Conservation (phyloP, 2,888 invertebrate genomes). For the Lochmaea crataegi region DNA sequence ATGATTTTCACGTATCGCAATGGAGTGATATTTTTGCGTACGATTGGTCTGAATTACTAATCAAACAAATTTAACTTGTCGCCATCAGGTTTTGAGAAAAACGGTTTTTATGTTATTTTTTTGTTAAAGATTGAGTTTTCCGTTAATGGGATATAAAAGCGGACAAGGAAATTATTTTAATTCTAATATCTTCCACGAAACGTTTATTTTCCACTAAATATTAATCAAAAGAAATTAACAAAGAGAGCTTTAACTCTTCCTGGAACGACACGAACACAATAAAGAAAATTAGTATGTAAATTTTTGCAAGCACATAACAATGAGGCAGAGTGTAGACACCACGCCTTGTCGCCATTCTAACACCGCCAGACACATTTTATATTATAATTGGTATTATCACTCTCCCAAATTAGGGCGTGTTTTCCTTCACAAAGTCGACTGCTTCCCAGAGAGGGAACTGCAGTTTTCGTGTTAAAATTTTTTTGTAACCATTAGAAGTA, state of each 20-base stretch:
- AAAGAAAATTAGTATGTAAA: constrained; percentile 35
- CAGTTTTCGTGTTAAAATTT: neutral
- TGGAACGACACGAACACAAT: constrained; percentile 30
- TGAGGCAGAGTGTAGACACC: constrained; percentile 37
- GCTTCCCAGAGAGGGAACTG: constrained; percentile 5
- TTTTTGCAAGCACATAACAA: constrained; percentile 32
- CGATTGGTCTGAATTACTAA: too few species aligned
- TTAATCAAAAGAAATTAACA: constrained; percentile 25
- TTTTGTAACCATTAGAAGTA: too few species aligned
- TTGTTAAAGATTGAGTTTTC: neutral
- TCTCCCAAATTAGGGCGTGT: constrained; percentile 59
- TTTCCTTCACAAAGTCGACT: constrained; percentile 24
- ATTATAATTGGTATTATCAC: constrained; percentile 61
- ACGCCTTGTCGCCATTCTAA: constrained; percentile 52
- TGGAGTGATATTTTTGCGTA: too few species aligned
- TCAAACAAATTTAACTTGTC: too few species aligned
- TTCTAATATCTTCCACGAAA: neutral
- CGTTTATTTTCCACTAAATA: constrained; percentile 16
- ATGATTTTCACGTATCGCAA: too few species aligned
- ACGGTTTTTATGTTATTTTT: too few species aligned
- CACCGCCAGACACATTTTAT: constrained; percentile 58
- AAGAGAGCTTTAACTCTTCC: constrained; percentile 26
- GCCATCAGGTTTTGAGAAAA: too few species aligned
- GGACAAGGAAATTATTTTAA: neutral
- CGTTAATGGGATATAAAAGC: neutral